phyloP scores from a whole-genome alignment of 2,888 invertebrate genomes.

The Pardosa pseudoannulata region DNA sequence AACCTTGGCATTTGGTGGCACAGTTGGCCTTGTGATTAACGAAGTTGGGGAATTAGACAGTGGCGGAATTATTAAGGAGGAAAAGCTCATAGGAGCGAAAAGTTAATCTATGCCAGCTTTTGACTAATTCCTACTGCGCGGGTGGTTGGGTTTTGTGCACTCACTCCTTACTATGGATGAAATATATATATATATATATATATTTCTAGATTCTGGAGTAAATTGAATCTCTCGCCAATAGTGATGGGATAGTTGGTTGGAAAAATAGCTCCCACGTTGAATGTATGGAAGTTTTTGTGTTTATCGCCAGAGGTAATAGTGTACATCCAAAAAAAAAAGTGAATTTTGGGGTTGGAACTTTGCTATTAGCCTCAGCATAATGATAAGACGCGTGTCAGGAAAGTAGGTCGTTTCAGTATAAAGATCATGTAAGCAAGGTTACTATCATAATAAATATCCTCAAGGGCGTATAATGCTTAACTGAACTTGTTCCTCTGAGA shows the following conservation, averaged over 20 bases:
- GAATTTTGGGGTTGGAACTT: no score
- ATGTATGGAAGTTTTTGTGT: neutral
- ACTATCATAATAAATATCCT: no score
- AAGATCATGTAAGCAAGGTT: no score
- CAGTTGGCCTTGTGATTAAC: conserved; percentile 17
- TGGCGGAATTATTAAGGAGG: neutral
- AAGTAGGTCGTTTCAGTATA: no score
- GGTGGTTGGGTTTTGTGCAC: conserved; percentile 1
- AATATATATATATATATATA: no score
- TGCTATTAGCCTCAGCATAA: no score
- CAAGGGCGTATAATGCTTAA: no score
- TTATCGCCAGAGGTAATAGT: neutral
- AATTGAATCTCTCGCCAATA: neutral
- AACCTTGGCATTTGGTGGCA: conserved; percentile 11
- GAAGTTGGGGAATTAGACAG: conserved; percentile 17
- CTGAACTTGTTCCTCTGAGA: no score
- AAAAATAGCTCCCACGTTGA: neutral
- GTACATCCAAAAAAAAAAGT: no score
- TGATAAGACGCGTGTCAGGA: no score
- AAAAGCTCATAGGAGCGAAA: conserved; percentile 10
- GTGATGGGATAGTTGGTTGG: neutral
- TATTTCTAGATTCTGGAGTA: neutral
- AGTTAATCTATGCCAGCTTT: conserved; percentile 15
- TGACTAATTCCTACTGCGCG: conserved; percentile 7
- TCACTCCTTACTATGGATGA: neutral